A percentile compares a stretch with the other conserved stretches of the same genome.
These are phyloP conservation scores for Callorhinus ursinus DNA, from an alignment of 2,113 vertebrate species.

Conservation along the genomic window DNA sequence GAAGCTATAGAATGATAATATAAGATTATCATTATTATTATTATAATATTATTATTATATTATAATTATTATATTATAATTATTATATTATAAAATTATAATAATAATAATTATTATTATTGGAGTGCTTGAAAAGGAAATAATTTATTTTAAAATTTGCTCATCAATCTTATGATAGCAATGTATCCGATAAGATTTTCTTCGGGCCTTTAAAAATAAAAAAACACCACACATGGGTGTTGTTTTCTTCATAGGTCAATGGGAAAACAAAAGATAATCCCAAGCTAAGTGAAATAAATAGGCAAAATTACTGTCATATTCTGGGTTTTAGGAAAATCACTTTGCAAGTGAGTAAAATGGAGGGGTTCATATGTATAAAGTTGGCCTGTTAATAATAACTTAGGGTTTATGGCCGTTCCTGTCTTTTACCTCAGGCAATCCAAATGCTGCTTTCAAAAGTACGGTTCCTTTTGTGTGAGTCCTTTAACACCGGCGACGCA, in stretches of 20 bases:
- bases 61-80: too few relatives aligned
- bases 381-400: background rate
- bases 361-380: background rate
- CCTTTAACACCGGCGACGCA: background rate
- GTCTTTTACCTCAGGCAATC: constrained; percentile 30
- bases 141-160: constrained; percentile 39
- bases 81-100: too few relatives aligned
- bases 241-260: background rate
- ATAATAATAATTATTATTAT: too few relatives aligned
- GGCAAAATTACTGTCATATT: constrained; percentile 29
- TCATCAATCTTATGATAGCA: constrained; percentile 53
- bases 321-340: constrained; percentile 50
- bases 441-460: constrained; percentile 13
- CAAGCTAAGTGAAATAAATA: constrained; percentile 40
- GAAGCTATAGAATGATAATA: background rate
- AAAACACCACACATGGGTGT: background rate
- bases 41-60: too few relatives aligned
- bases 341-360: constrained; percentile 46
- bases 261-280: constrained; percentile 31
- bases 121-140: constrained; percentile 39
- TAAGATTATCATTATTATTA: too few relatives aligned
- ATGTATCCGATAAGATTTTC: constrained; percentile 20
- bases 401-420: background rate
- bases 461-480: background rate
- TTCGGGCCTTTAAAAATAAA: constrained; percentile 23